These are phyloP conservation scores for Sphaerophoria taeniata DNA, from an alignment of 2,888 invertebrate species.

Conservation along the genomic window DNA sequence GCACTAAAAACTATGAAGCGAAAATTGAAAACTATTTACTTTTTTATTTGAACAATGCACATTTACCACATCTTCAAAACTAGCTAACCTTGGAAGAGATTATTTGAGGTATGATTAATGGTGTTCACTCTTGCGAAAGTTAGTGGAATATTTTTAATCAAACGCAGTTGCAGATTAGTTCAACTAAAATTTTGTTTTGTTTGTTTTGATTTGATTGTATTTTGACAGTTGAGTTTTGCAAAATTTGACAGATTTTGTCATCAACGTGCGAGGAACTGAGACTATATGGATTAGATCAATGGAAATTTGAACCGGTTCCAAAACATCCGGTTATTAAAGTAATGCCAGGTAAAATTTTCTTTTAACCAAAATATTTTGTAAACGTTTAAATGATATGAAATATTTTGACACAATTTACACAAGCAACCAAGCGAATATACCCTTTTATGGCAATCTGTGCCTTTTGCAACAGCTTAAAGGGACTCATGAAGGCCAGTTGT, in stretches of 20 bases:
- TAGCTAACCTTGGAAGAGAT: neutral
- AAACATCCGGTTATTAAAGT: neutral
- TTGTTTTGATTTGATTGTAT: conserved; percentile 23
- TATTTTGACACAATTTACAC: too few species aligned
- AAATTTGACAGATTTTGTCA: neutral
- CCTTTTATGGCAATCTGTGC: too few species aligned
- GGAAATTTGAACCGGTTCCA: neutral
- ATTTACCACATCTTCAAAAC: conserved; percentile 23
- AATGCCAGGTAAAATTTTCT: neutral
- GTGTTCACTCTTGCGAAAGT: neutral
- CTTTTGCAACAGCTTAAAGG: too few species aligned
- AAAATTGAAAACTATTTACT: neutral
- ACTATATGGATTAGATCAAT: neutral
- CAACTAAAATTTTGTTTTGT: neutral
- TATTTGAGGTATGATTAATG: neutral
- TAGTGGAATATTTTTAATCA: conserved; percentile 44
- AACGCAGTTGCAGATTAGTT: conserved; percentile 6
- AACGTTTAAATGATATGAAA: too few species aligned
- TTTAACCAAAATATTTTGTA: too few species aligned
- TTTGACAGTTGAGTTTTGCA: neutral
- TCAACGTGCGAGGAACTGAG: neutral
- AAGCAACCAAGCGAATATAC: too few species aligned
- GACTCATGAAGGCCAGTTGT: too few species aligned
- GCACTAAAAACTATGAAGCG: too few species aligned
- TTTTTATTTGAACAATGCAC: neutral